Base-by-base conservation (phyloP, 2,797 vertebrate species). In the Siniperca scherzeri region DNA sequence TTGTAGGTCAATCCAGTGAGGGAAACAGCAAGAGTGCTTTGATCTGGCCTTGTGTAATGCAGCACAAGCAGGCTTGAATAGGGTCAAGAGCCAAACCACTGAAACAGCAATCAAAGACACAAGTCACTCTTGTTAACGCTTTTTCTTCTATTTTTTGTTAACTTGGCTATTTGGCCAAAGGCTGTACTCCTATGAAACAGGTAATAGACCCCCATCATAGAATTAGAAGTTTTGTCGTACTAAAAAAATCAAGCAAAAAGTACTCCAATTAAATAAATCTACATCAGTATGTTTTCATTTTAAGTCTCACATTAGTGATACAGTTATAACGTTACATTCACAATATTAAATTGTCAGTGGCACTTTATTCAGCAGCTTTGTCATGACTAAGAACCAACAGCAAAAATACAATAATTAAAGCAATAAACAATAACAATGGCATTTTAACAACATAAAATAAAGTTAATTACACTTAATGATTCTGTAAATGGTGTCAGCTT, bases 21-120 rank as follows among this genome's bases (percentile, higher is more conserved):
- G 27, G 7, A 65, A 68, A 40, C 48, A 62, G 40, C 60, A 46
- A 30, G 53, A 50, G 38, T 12, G 48, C 42, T 77, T 64, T 86
- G 74, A 74, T 72, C 33, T 62, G 21, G 42, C 21, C 81, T 71
- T 42, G 56, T 82, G 62, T 81, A 79, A 62, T 0, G 2, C 68
- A n/a, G n/a, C 74, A 70, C 36, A 33, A 59, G 27, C 13, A 13
- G 12, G 53, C 14, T 81, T 52, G 6, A 70, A 65, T 22, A 33
- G 74, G 82, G 77, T 73, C 79, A 74, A 22, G 33, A 61, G 74
- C 0, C 64, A 70, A 88, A 78, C 42, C 27, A 60, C 21, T 86
- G 16, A 74, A 85, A 84, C 0, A 1, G 19, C 42, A 80, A 73
- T 78, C 50, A 87, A 81, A 62, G 53, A 61, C 42, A 67, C 1